Percentiles rank a stretch among this genome's conserved stretches.
These are phyloP conservation scores for Callopanchax toddi DNA, from an alignment of 2,113 vertebrate species.

Conservation along the genomic window DNA sequence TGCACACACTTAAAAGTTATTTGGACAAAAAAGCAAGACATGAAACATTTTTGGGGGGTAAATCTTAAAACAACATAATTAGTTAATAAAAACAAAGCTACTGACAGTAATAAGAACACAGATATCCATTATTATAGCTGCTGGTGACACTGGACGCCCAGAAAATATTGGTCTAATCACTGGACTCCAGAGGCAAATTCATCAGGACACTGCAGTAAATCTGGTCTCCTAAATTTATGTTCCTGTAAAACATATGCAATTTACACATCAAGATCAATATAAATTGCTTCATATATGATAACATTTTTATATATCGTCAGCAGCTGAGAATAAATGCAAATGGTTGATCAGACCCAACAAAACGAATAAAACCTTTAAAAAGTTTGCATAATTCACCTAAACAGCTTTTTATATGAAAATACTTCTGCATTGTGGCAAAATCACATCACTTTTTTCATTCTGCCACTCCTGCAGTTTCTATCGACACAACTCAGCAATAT, in stretches of 20 bases:
- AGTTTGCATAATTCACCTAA: neutral
- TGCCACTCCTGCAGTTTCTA: neutral
- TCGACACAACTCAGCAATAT: too few relatives aligned
- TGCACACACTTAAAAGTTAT: neutral
- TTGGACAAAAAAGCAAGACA: too few relatives aligned
- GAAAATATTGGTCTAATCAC: neutral
- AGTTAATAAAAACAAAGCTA: neutral
- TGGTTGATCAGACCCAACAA: neutral
- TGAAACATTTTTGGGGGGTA: too few relatives aligned
- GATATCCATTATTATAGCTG: too few relatives aligned
- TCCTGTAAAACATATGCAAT: neutral
- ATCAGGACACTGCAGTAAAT: neutral
- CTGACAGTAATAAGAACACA: neutral
- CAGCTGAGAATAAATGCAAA: too few relatives aligned
- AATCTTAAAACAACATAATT: too few relatives aligned
- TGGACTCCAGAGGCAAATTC: neutral
- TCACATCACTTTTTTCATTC: neutral
- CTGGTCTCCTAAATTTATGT: neutral
- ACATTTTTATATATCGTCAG: neutral
- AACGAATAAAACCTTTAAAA: neutral
- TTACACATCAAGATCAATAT: neutral
- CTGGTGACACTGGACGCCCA: too few relatives aligned
- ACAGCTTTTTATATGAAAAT: neutral
- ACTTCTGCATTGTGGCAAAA: neutral
- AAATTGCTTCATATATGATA: neutral